phyloP scores from a whole-genome alignment of 2,113 vertebrate species.

The Calypte anna region DNA sequence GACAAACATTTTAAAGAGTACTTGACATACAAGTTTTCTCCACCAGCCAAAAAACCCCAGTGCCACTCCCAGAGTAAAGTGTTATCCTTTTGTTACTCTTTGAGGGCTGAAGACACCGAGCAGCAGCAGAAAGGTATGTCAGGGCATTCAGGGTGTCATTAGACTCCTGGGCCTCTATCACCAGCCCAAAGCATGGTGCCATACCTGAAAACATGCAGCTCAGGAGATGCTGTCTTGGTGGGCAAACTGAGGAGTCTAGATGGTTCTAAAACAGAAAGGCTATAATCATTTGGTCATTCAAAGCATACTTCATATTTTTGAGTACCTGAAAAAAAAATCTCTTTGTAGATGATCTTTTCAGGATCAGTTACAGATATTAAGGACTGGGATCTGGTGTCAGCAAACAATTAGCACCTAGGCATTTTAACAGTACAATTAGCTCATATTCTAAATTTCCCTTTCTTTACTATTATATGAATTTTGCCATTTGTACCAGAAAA shows the following conservation, averaged over 20 bases:
- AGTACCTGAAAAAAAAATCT: not conserved
- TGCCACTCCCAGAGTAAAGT: too few species aligned
- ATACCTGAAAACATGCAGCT: not conserved
- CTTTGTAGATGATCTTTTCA: not conserved
- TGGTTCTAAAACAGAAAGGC: not conserved
- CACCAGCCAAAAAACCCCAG: not conserved
- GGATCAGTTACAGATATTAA: not conserved
- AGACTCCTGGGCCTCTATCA: not conserved
- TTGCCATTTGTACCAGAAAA: not conserved
- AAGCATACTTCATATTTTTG: not conserved
- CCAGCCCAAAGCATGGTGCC: not conserved
- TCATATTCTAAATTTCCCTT: not conserved
- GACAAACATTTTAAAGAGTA: not conserved
- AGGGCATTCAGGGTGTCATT: not conserved
- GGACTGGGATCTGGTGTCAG: not conserved
- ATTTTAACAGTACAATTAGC: conserved; percentile 40
- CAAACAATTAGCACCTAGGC: not conserved
- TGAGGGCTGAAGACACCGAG: accelerated
- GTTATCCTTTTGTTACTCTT: not conserved
- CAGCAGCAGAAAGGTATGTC: not conserved
- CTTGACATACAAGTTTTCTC: not conserved
- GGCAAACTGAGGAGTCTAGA: not conserved
- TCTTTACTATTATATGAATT: conserved; percentile 11
- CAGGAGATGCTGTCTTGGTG: not conserved
- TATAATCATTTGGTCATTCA: not conserved